Evolutionary conservation across 2,797 vertebrate genomes (phyloP).

Genomic region (Muscicapa comitata): DNA sequence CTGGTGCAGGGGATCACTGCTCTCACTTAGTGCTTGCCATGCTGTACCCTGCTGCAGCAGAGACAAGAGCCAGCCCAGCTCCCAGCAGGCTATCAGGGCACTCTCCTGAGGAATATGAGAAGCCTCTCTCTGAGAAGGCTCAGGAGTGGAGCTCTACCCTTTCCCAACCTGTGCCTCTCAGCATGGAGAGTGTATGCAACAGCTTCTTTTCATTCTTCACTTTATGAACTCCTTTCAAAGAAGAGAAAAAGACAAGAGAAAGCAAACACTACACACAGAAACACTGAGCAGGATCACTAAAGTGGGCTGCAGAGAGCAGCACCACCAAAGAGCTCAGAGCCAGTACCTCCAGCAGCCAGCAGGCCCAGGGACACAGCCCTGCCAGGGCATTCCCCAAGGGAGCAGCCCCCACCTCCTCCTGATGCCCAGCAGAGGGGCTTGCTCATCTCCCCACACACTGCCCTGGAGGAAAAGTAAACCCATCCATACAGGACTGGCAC

Average conservation of each 20-base stretch:
- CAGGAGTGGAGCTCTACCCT: background rate
- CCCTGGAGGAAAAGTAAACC: background rate
- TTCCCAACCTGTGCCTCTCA: background rate
- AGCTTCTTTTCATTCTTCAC: background rate
- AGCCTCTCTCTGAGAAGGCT: background rate
- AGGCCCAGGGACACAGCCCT: background rate
- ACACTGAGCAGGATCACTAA: background rate
- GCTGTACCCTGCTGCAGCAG: background rate
- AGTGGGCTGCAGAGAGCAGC: background rate
- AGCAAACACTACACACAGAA: fast-evolving
- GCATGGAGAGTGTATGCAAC: background rate
- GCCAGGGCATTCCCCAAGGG: fast-evolving
- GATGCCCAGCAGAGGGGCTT: background rate
- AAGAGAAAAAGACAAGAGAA: background rate
- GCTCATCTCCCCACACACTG: background rate
- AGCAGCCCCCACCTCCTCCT: background rate
- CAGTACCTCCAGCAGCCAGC: background rate
- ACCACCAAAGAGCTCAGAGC: background rate
- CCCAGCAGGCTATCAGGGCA: background rate
- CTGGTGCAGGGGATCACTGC: background rate
- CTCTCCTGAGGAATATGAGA: fast-evolving
- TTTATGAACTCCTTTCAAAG: background rate
- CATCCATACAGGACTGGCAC: background rate
- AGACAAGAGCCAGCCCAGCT: background rate
- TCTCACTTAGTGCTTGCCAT: background rate